Conservation (phyloP, 35 echinoderm and acorn worm genomes). For the Heliocidaris erythrogramma region DNA sequence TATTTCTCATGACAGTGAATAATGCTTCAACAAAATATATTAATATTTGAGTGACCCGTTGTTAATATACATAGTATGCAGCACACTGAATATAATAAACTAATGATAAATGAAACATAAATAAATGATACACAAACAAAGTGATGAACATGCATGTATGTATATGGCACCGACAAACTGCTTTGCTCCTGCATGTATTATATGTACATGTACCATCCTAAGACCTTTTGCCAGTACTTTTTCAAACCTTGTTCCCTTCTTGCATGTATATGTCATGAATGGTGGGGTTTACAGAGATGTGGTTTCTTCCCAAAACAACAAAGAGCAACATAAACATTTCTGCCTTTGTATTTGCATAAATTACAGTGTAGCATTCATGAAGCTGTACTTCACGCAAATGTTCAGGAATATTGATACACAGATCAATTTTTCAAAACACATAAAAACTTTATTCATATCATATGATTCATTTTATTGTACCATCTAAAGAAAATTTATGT, state of each 20-base stretch:
- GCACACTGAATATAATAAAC: slow-evolving; percentile 31
- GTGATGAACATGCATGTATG: not conserved
- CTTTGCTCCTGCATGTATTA: not conserved
- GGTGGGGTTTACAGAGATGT: not conserved
- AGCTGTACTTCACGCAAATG: not conserved
- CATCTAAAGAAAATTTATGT: not conserved
- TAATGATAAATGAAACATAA: slow-evolving; percentile 14
- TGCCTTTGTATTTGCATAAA: not conserved
- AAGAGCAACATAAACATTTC: not conserved
- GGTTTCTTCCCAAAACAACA: too few species aligned
- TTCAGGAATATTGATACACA: not conserved
- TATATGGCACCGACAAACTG: not conserved
- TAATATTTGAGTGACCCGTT: slow-evolving; percentile 34
- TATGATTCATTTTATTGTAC: not conserved
- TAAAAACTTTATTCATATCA: not conserved
- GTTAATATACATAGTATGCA: slow-evolving; percentile 22
- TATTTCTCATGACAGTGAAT: not conserved
- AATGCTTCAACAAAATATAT: slow-evolving; percentile 35
- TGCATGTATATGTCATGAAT: not conserved
- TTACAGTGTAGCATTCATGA: not conserved
- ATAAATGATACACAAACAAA: not conserved
- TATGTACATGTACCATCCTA: not conserved
- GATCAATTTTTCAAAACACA: not conserved
- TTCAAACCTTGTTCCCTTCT: not conserved
- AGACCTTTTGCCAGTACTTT: not conserved